Evolutionary conservation across 2,888 invertebrate genomes (phyloP), one percentile per base, ranked within the genome.

Genomic region (Drosophila kokeensis): DNA sequence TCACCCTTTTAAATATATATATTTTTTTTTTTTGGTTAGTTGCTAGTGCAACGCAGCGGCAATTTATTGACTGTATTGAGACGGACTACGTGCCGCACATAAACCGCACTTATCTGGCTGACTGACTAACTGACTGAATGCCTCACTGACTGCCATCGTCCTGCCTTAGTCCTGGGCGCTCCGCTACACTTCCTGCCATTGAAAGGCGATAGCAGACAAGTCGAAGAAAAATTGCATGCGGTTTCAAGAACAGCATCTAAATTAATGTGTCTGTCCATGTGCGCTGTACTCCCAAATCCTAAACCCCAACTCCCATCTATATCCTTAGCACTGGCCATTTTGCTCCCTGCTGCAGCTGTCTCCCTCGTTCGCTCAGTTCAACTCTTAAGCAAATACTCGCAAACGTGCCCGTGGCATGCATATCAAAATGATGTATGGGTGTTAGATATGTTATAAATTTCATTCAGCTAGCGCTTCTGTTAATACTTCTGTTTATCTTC

Each of bases 381-480:
- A 77, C 76, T 75, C 86, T 79, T 89, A 82, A 84, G 85, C 85
- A 85, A 87, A 85, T 81, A 85, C 74, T 76, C 72, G 79, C 64
- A 79, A 84, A 81, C 81, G 79, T 76, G 89, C 69, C 69, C 72
- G 64, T 82, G 77, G 81, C 74, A 66, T 70, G 75, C 85, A 89
- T 85, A 85, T 85, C 89, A 89, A 83, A 85, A 89, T 85, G 87
- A 85, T 86, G 84, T 64, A 85, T 89, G 89, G 76, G 73, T 89
- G 89, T 85, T 85, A 89, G 82, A 87, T 83, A 89, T 89, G 82
- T 87, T 89, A 89, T 89, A 89, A 85, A 89, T 85, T 89, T 87
- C 87, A 83, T 85, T 87, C 81, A n/a, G 10, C n/a, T 24, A 49
- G 61, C 63, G 40, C 66, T 65, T 72, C 58, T 58, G 59, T 59